A percentile compares a stretch with the other conserved stretches of the same genome.
phyloP scores from a whole-genome alignment of 2,113 vertebrate genomes.

The Redunca redunca region DNA sequence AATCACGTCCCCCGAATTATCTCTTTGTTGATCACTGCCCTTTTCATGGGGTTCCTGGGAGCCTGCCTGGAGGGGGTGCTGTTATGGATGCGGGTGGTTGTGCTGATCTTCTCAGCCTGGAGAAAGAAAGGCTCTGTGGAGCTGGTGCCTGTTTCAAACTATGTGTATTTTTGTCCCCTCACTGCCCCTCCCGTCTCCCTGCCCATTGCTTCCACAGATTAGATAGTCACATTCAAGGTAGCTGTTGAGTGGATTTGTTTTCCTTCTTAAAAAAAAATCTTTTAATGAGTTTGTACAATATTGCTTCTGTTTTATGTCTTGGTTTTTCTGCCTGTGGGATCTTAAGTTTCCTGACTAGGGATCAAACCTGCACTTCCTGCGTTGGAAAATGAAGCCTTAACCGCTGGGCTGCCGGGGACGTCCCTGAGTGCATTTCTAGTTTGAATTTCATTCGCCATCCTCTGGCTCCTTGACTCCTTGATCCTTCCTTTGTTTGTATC shows the following conservation, averaged over 20 bases:
- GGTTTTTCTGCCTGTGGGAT: not conserved
- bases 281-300: not conserved
- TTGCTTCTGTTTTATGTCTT: not conserved
- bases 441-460: not conserved
- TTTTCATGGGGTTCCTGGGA: not conserved
- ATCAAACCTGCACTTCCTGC: not conserved
- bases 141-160: not conserved
- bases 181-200: accelerated
- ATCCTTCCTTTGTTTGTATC: not conserved
- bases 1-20: not conserved
- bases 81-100: accelerated
- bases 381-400: not conserved
- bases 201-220: not conserved
- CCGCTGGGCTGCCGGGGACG: accelerated
- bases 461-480: not conserved
- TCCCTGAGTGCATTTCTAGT: not conserved
- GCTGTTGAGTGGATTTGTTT: not conserved
- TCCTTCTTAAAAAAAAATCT: not conserved
- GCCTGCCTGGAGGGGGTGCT: too few relatives aligned
- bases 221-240: not conserved
- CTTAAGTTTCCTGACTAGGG: not conserved
- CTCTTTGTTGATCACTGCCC: not conserved
- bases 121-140: not conserved
- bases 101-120: not conserved
- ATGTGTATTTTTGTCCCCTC: not conserved